Evolutionary conservation across 1,140 invertebrate species (phyloP), one percentile per base, ranked within the genome.

Genomic region (Euura lappo): DNA sequence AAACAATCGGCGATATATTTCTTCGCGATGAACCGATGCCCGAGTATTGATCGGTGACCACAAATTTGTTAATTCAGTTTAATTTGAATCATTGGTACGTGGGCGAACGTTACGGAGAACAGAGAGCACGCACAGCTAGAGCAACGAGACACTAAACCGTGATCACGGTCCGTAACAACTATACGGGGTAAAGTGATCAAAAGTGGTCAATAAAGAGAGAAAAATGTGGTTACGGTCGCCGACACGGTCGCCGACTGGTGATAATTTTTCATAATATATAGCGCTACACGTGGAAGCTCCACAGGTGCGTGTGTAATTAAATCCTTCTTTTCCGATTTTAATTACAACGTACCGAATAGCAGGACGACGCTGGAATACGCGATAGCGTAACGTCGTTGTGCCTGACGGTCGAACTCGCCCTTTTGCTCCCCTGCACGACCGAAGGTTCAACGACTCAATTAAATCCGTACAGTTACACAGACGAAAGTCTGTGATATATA

Each of bases 401-500:
- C 5, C 6, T 3, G 8, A n/a, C 51, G 51, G 51, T 60, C 13
- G 51, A 60, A 60, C 28, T 60, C 13, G 51, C 51, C 51, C 51
- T n/a, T 60, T 60, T 60, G 51, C 51, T 60, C 10, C 10, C 51
- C 51, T 8, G 51, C 51, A 28, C 28, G 28, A 28, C 51, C 13
- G 51, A 60, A 60, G 51, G 51, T 60, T 60, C 51, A 60, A 60
- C 51, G 51, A 60, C 51, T 60, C 51, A 60, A 60, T 60, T 60
- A 60, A 60, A 6, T 60, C 10, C 13, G 51, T 60, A 60, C 51
- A 8, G 10, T 11, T 60, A 6, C 51, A 8, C 13, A 60, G 10
- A 28, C 28, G 28, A 28, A 28, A 28, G 28, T 28, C 28, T 28
- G 28, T 28, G 28, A 28, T 28, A 28, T 1, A 28, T 28, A n/a